phyloP scores from a whole-genome alignment of 2,888 invertebrate genomes.

The Aphodius granarius region DNA sequence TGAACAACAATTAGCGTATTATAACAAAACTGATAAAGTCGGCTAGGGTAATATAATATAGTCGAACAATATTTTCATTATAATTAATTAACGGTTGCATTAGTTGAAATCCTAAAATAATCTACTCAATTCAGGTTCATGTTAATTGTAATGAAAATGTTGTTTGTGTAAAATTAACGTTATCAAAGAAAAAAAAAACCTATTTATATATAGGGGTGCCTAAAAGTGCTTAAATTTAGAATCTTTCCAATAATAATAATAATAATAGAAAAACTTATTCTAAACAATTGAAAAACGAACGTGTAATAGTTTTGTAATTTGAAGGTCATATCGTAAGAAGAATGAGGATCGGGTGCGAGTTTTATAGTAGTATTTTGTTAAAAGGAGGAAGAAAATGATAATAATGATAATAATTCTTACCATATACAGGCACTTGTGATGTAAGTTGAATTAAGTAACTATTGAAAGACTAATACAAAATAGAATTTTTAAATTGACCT shows the following conservation, averaged over 20 bases:
- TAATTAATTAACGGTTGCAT: too few relatives aligned
- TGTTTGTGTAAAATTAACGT: background rate
- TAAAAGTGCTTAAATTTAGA: constrained; percentile 11
- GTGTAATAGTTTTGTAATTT: background rate
- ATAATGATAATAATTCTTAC: background rate
- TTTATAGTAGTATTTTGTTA: background rate
- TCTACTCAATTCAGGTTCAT: background rate
- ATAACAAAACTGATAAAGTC: background rate
- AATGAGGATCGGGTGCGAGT: background rate
- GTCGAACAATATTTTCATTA: background rate
- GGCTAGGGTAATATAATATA: background rate
- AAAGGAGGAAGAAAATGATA: background rate
- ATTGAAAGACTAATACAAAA: background rate
- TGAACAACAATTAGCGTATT: background rate
- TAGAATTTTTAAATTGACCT: background rate
- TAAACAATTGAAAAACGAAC: background rate
- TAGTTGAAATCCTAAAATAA: background rate
- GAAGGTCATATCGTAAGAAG: background rate
- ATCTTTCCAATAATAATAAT: background rate
- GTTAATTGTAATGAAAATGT: background rate
- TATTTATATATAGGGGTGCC: constrained; percentile 8
- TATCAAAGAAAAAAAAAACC: background rate
- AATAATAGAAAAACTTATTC: background rate
- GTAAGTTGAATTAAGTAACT: background rate
- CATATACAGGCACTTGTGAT: background rate